Evolutionary conservation across 1,140 invertebrate genomes (phyloP).

Genomic region (Caenorhabditis remanei): DNA sequence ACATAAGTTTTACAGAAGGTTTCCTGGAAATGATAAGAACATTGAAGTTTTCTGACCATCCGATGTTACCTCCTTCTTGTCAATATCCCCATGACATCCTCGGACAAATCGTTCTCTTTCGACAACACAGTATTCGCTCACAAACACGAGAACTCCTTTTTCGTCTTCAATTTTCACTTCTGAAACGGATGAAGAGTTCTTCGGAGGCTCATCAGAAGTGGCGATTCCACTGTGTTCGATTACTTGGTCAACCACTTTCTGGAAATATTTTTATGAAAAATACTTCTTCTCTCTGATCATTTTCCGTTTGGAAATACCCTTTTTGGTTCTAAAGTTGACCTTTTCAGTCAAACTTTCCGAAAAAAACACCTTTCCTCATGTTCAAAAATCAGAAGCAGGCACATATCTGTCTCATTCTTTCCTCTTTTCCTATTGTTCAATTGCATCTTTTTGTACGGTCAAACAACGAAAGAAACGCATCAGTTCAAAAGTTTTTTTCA

Average conservation of each 20-base stretch:
- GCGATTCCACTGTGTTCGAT: background rate
- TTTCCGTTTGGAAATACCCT: no score
- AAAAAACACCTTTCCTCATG: background rate
- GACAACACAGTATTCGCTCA: conserved; percentile 58
- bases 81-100: conserved; percentile 53
- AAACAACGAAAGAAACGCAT: conserved; percentile 8
- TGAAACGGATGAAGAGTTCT: background rate
- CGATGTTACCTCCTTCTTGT: conserved; percentile 33
- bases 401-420: background rate
- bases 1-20: conserved; percentile 53
- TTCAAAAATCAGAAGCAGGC: background rate
- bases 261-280: background rate
- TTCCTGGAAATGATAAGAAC: background rate
- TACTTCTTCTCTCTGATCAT: no score
- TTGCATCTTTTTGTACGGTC: conserved; percentile 15
- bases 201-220: background rate
- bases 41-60: background rate
- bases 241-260: conserved; percentile 11
- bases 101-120: conserved; percentile 57
- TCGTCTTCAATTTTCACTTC: conserved; percentile 38
- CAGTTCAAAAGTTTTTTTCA: conserved; percentile 42
- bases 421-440: background rate
- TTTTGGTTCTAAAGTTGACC: no score
- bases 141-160: conserved; percentile 54
- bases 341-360: no score